Base-by-base conservation (phyloP, 2,888 invertebrate species). In the Cylloceria caligata region DNA sequence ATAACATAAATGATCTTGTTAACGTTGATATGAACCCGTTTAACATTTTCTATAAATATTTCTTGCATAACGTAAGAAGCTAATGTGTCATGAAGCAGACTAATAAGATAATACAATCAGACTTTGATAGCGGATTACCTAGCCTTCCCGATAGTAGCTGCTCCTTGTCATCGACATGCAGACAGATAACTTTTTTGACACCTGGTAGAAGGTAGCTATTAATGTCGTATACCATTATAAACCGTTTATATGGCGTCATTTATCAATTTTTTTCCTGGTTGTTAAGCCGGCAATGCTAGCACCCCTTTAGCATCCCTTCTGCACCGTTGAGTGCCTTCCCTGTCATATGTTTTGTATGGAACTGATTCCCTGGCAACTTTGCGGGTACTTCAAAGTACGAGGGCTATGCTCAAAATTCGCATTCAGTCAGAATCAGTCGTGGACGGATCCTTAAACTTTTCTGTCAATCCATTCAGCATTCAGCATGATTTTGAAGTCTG, bases 81-180 rank as follows among this genome's bases (percentile, higher is more conserved):
- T 39, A 69, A 42, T 13, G 83, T 39, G 68, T 85, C 80, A 74
- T 86, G 82, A 55, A 39, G 57, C 7, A 77, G 71, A 45, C 76
- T 67, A 52, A n/a, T 83, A 76, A 6, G 85, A 86, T 7, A 86
- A 55, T 6, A 80, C 13, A n/a, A 80, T 62, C 7, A 68, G 27
- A 64, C 80, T 82, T 13, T 16, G n/a, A 69, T 87, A 84, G 7
- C 64, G 9, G 9, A 84, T 45, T 65, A 64, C 27, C 16, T 69
- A 34, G 6, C 45, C 65, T 1, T 49, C 42, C 71, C 68, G 75
- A 45, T 81, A 86, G 75, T 86, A 85, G 60, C 73, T 85, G 83
- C 36, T 79, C 5, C 45, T 30, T 83, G 6, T 80, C 30, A n/a
- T 52, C 39, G 36, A 39, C 55, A 13, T 42, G 52, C 30, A 69